These are phyloP conservation scores for Festucalex cinctus DNA, from an alignment of 2,113 vertebrate species.

Conservation along the genomic window DNA sequence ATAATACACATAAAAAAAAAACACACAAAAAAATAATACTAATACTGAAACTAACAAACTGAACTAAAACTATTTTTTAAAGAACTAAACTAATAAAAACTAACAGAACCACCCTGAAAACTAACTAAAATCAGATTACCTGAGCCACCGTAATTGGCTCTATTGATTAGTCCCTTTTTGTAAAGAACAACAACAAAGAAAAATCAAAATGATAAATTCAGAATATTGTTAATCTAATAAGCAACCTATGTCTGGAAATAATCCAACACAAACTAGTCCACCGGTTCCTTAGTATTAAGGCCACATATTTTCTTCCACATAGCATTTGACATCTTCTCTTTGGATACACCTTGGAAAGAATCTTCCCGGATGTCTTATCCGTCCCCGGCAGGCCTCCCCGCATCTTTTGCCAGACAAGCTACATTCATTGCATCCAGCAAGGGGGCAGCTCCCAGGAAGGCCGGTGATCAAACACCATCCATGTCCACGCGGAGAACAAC, in stretches of 20 bases:
- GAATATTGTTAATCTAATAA: too few species aligned
- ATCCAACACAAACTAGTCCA: not conserved
- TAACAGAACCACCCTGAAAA: too few species aligned
- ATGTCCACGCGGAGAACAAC: not conserved
- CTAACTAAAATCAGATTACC: too few species aligned
- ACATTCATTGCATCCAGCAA: not conserved
- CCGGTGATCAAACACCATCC: not conserved
- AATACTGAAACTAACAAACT: too few species aligned
- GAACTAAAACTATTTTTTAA: too few species aligned
- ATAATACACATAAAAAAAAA: too few species aligned
- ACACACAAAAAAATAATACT: too few species aligned
- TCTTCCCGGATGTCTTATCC: not conserved
- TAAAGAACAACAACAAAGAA: too few species aligned
- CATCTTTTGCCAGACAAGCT: not conserved
- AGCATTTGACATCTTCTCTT: not conserved
- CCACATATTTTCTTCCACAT: constrained; percentile 20
- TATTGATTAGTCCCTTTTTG: too few species aligned
- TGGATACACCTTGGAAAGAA: not conserved
- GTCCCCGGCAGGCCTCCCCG: not conserved
- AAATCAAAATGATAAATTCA: too few species aligned
- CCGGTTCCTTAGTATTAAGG: not conserved
- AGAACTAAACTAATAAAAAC: too few species aligned
- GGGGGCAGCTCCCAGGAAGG: not conserved
- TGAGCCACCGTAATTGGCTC: not conserved
- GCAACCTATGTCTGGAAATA: not conserved